Base-by-base conservation (phyloP, 2,797 vertebrate genomes). In the Loris lydekkerianus region DNA sequence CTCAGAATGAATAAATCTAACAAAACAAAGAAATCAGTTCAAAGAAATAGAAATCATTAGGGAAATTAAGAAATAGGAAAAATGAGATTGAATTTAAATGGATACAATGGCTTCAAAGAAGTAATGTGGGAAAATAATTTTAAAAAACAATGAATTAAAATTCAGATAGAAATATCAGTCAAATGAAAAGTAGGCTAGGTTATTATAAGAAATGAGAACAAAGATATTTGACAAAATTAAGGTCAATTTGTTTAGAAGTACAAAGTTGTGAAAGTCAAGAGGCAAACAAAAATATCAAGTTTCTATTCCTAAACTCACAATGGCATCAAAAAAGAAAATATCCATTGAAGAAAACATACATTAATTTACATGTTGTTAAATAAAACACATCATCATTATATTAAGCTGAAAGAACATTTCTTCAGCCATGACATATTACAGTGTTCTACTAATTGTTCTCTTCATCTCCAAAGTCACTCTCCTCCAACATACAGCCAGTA, bases 41-140 rank as follows among this genome's bases (percentile, higher is more conserved):
- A 86, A 82, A 97, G 40, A 96, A 93, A 86, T 77, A 53, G n/a
- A 96, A 96, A 96, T 75, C 49, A 83, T 93, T 85, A 94, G 17
- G 77, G 89, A 95, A 92, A 96, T 78, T 81, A 89, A 89, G 18
- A 94, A 94, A 43, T 60, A 85, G 14, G 63, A 91, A 91, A 83
- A 77, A 63, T 77, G 20, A 2, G 20, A 91, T 85, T 87, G 40
- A 69, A 70, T 90, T 90, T 96, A 87, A 67, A 95, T 82, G 40
- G 93, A 37, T 83, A 80, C 21, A 21, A 78, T 94, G 46, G 11
- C 61, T 96, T 96, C 81, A 86, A 96, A 95, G 58, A 93, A 61
- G 40, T 53, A 77, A 67, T n/a, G 29, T 95, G 46, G 21, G 76
- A 40, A 96, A 90, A 93, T 86, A 84, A 81, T 53, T 53, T 15